These are phyloP conservation scores for Zoanthus solanderi DNA, from an alignment of 92 coral and sea anemone genomes.

Conservation along the genomic window DNA sequence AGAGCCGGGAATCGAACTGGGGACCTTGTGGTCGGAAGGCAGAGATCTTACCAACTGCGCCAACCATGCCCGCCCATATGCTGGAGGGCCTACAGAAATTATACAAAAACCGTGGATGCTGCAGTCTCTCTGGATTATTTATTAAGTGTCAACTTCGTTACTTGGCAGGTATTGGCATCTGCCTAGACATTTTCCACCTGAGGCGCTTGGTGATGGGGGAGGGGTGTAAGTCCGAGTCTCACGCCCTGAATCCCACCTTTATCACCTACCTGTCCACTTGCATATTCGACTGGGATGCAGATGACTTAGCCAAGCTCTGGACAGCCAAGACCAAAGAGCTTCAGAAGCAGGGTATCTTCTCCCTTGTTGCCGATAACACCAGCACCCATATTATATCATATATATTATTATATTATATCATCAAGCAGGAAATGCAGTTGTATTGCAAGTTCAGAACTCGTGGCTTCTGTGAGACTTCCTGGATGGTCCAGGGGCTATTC, in stretches of 20 bases:
- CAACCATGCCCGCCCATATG: conserved; percentile 57
- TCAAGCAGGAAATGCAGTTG: conserved; percentile 30
- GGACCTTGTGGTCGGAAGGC: too few relatives aligned
- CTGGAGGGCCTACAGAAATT: conserved; percentile 56
- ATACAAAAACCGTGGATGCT: conserved; percentile 19
- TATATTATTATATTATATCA: too few relatives aligned
- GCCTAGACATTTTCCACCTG: not conserved
- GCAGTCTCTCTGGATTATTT: not conserved
- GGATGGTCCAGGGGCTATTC: not conserved
- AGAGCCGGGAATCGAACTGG: too few relatives aligned
- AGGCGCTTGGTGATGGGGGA: not conserved
- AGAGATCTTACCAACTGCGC: conserved; percentile 68
- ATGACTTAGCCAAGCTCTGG: conserved; percentile 47
- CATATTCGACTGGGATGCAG: conserved; percentile 32
- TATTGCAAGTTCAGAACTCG: conserved; percentile 46
- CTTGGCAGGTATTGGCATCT: not conserved
- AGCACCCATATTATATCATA: conserved; percentile 4
- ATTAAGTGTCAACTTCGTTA: not conserved
- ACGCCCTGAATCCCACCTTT: not conserved
- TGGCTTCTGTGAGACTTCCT: conserved; percentile 5
- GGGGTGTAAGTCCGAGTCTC: not conserved
- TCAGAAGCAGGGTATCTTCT: conserved; percentile 15
- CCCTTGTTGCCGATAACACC: conserved; percentile 1
- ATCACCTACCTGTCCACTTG: not conserved
- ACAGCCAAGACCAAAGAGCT: conserved; percentile 41